Conservation (phyloP, 2,888 invertebrate genomes). For the Machimus atricapillus region DNA sequence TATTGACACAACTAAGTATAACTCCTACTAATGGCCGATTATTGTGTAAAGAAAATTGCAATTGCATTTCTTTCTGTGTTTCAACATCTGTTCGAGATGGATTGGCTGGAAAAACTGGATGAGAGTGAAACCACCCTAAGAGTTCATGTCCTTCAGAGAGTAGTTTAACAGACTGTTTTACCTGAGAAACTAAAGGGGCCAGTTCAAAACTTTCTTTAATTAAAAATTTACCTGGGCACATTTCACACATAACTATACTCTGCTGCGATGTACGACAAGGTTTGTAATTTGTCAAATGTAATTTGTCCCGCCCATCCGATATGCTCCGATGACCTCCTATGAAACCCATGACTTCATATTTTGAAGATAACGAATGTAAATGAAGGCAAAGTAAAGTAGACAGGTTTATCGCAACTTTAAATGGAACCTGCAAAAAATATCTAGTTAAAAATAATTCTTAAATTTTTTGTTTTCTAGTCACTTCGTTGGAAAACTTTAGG, state of each 20-base stretch:
- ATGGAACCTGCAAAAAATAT: conserved; percentile 67
- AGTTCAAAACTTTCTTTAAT: neutral
- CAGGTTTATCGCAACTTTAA: conserved; percentile 66
- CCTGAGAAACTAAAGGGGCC: conserved; percentile 66
- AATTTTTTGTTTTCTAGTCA: conserved; percentile 2
- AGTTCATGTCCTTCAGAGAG: conserved; percentile 63
- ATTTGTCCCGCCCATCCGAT: conserved; percentile 50
- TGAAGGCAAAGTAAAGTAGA: conserved; percentile 73
- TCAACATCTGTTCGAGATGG: conserved; percentile 75
- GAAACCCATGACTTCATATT: conserved; percentile 78
- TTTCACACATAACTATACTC: conserved; percentile 75
- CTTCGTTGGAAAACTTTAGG: conserved; percentile 46
- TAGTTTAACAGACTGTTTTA: conserved; percentile 68
- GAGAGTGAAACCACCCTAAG: conserved; percentile 81
- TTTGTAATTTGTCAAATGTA: conserved; percentile 66
- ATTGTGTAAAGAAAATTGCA: conserved; percentile 51
- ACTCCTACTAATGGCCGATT: conserved; percentile 49
- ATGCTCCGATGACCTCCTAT: conserved; percentile 66
- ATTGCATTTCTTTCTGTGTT: conserved; percentile 70
- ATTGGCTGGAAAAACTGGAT: conserved; percentile 73
- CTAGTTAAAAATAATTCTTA: neutral
- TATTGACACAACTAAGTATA: conserved; percentile 49
- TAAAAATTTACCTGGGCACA: conserved; percentile 72
- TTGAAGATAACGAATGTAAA: conserved; percentile 73
- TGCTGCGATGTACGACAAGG: conserved; percentile 72